phyloP scores from a whole-genome alignment of 1,140 invertebrate species.

The Drosophila triauraria region DNA sequence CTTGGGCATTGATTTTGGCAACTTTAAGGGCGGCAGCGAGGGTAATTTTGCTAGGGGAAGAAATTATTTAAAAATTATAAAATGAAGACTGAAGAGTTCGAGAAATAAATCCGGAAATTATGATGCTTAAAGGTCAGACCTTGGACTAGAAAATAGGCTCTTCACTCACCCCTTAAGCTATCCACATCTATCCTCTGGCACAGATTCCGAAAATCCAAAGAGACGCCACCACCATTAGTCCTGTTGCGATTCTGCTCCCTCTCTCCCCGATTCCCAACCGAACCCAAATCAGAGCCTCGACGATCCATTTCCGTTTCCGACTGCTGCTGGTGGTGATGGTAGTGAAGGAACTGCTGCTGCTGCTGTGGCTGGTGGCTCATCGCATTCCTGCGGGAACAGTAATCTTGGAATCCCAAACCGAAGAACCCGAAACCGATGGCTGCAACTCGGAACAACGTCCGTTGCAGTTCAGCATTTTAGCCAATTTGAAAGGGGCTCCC shows the following conservation, averaged over 20 bases:
- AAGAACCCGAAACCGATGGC: background rate
- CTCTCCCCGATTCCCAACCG: constrained; percentile 3
- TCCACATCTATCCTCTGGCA: constrained; percentile 62
- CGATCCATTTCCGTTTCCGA: constrained; percentile 19
- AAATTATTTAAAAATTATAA: background rate
- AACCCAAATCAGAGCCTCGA: constrained; percentile 10
- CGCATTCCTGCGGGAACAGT: background rate
- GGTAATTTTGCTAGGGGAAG: constrained; percentile 56
- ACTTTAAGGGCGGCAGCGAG: constrained; percentile 66
- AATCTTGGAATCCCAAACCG: background rate
- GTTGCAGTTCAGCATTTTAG: constrained; percentile 76
- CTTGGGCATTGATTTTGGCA: constrained; percentile 75
- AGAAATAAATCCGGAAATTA: too few relatives aligned
- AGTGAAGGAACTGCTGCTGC: constrained; percentile 21
- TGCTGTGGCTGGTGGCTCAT: constrained; percentile 43
- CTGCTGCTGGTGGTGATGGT: constrained; percentile 28
- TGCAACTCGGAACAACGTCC: constrained; percentile 51
- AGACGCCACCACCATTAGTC: constrained; percentile 16
- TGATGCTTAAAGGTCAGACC: background rate
- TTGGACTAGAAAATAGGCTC: too few relatives aligned
- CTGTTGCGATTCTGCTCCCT: constrained; percentile 4
- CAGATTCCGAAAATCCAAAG: constrained; percentile 67
- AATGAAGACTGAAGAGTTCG: background rate
- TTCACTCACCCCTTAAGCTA: constrained; percentile 46
- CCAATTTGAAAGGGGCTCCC: constrained; percentile 55